Percentiles rank a stretch among this genome's conserved stretches.
These are phyloP conservation scores for Patella depressa DNA, from an alignment of 2,888 invertebrate species.

Conservation along the genomic window DNA sequence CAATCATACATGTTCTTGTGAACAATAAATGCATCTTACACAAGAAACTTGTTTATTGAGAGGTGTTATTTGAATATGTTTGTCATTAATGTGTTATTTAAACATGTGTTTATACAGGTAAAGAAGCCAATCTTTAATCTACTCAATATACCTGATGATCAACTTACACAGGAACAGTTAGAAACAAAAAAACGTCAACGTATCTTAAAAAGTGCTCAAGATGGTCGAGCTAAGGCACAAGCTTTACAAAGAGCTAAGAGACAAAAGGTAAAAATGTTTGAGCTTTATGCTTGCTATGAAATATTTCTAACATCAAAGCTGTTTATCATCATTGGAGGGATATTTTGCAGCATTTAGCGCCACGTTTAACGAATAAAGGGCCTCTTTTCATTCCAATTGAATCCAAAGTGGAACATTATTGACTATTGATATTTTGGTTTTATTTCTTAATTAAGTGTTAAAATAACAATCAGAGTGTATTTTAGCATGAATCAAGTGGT, in stretches of 20 bases:
- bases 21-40: neutral
- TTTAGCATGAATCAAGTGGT: too few relatives aligned
- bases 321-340: neutral
- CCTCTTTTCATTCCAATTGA: too few relatives aligned
- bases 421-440: neutral
- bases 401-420: too few relatives aligned
- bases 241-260: conserved; percentile 58
- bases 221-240: conserved; percentile 55
- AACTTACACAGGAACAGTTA: conserved; percentile 62
- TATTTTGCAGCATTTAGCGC: too few relatives aligned
- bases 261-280: conserved; percentile 49
- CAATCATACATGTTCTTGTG: neutral
- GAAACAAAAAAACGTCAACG: conserved; percentile 74
- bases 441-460: neutral
- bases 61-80: neutral
- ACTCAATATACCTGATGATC: conserved; percentile 64
- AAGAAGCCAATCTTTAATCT: conserved; percentile 57
- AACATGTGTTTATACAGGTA: conserved; percentile 24
- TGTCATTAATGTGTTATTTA: neutral
- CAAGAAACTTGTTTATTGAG: neutral
- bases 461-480: too few relatives aligned
- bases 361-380: too few relatives aligned
- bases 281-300: too few relatives aligned
- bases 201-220: conserved; percentile 62
- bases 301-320: neutral